Evolutionary conservation across 2,888 invertebrate species (phyloP).

Genomic region (Scelioninae gen. 1): DNA sequence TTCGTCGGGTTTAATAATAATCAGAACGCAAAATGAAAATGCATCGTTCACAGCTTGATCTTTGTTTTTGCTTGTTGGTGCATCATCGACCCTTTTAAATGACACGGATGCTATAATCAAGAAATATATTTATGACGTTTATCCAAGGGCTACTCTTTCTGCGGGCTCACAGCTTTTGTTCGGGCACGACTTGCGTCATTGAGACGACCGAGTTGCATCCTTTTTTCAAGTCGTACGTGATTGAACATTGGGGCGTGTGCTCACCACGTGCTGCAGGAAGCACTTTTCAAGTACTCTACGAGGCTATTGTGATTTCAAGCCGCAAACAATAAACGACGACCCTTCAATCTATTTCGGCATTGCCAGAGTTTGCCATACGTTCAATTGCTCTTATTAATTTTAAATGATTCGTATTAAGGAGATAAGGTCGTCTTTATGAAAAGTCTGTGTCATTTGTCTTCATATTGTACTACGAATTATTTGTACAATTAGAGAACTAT

Average conservation of each 20-base stretch:
- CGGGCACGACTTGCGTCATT: slow-evolving; percentile 34
- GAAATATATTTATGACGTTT: slow-evolving; percentile 44
- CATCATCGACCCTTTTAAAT: not conserved
- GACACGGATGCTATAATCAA: slow-evolving; percentile 13
- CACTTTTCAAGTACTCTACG: slow-evolving; percentile 44
- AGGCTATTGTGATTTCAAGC: slow-evolving; percentile 12
- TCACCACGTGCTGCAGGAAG: slow-evolving; percentile 56
- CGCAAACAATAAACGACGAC: slow-evolving; percentile 32
- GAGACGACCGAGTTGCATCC: slow-evolving; percentile 45
- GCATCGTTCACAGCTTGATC: not conserved
- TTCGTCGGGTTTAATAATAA: not conserved
- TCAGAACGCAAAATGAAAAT: not conserved
- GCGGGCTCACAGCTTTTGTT: slow-evolving; percentile 40
- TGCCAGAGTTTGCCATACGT: not conserved
- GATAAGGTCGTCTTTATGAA: too few species aligned
- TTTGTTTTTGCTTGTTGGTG: not conserved
- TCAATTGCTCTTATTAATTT: slow-evolving; percentile 8
- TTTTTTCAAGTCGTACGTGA: slow-evolving; percentile 46
- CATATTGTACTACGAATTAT: too few species aligned
- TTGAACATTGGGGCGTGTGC: slow-evolving; percentile 50
- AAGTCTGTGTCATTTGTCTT: too few species aligned
- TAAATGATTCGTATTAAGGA: slow-evolving; percentile 19
- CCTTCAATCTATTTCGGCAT: slow-evolving; percentile 39
- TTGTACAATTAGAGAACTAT: too few species aligned
- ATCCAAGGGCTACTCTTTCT: slow-evolving; percentile 28